Evolutionary conservation across 1,140 invertebrate species (phyloP).

Genomic region (Drosophila fuyamai): DNA sequence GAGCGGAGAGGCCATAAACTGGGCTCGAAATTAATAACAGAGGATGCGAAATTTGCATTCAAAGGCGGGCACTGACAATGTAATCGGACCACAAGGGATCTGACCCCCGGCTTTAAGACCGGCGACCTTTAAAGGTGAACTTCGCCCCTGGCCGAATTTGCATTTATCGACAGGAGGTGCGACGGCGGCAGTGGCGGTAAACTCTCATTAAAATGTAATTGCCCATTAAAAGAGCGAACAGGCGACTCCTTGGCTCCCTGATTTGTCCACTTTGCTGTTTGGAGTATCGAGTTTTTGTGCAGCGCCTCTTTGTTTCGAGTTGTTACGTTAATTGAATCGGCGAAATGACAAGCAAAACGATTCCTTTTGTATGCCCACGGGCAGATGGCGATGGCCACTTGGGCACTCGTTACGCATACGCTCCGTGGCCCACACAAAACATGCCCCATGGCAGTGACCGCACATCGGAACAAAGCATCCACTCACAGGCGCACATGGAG

Average conservation of each 20-base stretch:
- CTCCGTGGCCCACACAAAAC: constrained; percentile 69
- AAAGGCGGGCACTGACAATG: constrained; percentile 37
- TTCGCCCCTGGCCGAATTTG: constrained; percentile 39
- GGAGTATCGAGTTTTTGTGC: constrained; percentile 30
- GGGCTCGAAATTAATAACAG: constrained; percentile 47
- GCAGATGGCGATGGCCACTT: constrained; percentile 53
- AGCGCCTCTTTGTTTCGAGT: constrained; percentile 38
- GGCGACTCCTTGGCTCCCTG: constrained; percentile 12
- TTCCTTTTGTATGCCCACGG: constrained; percentile 65
- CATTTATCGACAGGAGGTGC: constrained; percentile 52
- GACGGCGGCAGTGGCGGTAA: background rate
- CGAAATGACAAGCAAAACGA: constrained; percentile 55
- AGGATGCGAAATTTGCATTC: constrained; percentile 49
- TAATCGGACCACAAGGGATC: constrained; percentile 11
- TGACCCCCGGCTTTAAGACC: constrained; percentile 16
- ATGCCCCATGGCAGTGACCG: constrained; percentile 53
- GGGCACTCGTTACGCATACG: constrained; percentile 72
- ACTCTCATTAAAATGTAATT: constrained; percentile 73
- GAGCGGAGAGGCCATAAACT: no score
- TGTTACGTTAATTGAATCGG: constrained; percentile 75
- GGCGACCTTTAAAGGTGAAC: constrained; percentile 14
- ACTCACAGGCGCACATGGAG: constrained; percentile 23
- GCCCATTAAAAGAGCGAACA: constrained; percentile 48
- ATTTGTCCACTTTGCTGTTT: constrained; percentile 50
- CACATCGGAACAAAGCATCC: constrained; percentile 46